phyloP scores from a whole-genome alignment of 2,888 invertebrate genomes.

The Abrostola tripartita region DNA sequence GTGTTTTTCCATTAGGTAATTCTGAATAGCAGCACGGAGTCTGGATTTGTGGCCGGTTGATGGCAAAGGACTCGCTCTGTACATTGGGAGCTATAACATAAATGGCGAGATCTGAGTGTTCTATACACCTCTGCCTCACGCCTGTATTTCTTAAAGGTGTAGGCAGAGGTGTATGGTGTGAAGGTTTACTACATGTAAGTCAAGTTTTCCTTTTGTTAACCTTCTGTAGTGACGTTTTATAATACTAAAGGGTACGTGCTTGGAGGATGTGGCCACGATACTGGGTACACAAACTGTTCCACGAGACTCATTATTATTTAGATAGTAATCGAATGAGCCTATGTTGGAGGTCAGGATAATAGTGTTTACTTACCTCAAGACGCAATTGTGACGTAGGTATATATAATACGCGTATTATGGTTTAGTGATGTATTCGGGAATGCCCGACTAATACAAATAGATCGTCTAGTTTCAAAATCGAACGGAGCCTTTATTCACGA shows the following conservation, averaged over 20 bases:
- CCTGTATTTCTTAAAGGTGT: too few species aligned
- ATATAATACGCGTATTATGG: background rate
- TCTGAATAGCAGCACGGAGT: too few species aligned
- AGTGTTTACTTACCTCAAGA: constrained; percentile 22
- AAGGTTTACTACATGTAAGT: too few species aligned
- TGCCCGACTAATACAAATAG: background rate
- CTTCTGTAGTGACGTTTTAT: constrained; percentile 11
- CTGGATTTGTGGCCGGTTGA: too few species aligned
- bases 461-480: too few species aligned
- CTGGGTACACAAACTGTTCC: constrained; percentile 34
- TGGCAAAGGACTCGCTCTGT: too few species aligned
- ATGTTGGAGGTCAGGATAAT: constrained; percentile 13
- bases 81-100: too few species aligned
- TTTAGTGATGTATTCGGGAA: background rate
- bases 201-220: background rate
- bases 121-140: too few species aligned
- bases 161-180: too few species aligned
- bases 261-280: constrained; percentile 13
- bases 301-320: constrained; percentile 34
- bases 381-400: background rate
- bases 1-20: too few species aligned
- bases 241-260: constrained; percentile 1
- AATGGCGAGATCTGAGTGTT: too few species aligned
- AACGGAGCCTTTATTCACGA: too few species aligned
- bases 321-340: constrained; percentile 15